Evolutionary conservation across 2,888 invertebrate species (phyloP).

Genomic region (Parapristionchus giblindavisi): DNA sequence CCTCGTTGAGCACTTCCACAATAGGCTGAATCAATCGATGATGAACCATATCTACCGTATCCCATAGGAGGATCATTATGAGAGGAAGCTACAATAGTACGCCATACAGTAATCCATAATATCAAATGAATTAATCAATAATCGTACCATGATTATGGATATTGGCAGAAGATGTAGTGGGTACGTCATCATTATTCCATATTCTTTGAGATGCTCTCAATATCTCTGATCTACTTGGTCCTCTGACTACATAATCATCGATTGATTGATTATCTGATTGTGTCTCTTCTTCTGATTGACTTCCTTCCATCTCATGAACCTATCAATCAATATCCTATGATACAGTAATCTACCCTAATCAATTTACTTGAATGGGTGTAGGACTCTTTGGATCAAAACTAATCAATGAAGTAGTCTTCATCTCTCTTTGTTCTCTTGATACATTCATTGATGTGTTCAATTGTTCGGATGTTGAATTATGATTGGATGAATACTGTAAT

Average conservation of each 20-base stretch:
- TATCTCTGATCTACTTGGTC: conserved; percentile 35
- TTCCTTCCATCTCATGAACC: neutral
- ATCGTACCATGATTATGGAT: neutral
- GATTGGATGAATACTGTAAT: neutral
- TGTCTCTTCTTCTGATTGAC: neutral
- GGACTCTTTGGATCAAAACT: conserved; percentile 38
- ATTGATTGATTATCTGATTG: conserved; percentile 11
- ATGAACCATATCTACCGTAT: conserved; percentile 17
- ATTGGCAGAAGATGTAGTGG: too few relatives aligned
- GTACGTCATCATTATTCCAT: neutral
- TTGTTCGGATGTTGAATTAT: neutral
- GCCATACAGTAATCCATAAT: neutral
- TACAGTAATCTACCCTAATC: neutral
- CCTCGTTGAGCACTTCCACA: conserved; percentile 23
- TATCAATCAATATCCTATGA: too few relatives aligned
- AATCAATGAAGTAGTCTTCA: conserved; percentile 34
- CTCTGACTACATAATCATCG: conserved; percentile 36
- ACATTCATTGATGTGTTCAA: neutral
- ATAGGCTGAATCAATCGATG: conserved; percentile 32
- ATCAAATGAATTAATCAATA: neutral
- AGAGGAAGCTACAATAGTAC: too few relatives aligned
- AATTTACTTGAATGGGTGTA: conserved; percentile 30
- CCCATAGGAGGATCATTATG: neutral
- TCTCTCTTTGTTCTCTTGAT: conserved; percentile 30
- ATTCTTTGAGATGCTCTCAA: conserved; percentile 12